Conservation (phyloP, 2,888 invertebrate species). For the Fabriciana adippe region DNA sequence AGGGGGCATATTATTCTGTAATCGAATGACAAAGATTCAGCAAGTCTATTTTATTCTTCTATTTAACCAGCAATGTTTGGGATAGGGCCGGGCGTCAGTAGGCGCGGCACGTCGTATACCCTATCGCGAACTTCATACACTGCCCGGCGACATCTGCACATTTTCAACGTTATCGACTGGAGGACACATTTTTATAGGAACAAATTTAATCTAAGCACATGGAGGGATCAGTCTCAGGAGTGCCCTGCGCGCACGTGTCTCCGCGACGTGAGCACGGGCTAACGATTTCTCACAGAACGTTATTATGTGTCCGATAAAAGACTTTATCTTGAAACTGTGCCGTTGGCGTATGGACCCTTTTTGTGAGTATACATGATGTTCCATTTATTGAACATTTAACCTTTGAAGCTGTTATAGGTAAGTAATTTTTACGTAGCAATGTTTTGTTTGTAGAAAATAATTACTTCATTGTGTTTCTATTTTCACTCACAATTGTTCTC, state of each 20-base stretch:
- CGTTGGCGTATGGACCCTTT: slow-evolving; percentile 49
- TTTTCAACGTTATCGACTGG: slow-evolving; percentile 73
- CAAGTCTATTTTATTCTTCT: slow-evolving; percentile 48
- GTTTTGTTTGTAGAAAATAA: background rate
- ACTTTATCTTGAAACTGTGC: slow-evolving; percentile 62
- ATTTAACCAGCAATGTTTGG: slow-evolving; percentile 46
- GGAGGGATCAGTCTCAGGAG: slow-evolving; percentile 77
- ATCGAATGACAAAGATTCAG: slow-evolving; percentile 47
- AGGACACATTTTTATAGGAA: slow-evolving; percentile 76
- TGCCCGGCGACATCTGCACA: slow-evolving; percentile 76
- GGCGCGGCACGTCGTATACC: slow-evolving; percentile 68
- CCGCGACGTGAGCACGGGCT: slow-evolving; percentile 65
- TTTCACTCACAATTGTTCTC: slow-evolving; percentile 18
- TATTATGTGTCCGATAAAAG: slow-evolving; percentile 69
- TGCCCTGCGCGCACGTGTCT: slow-evolving; percentile 68
- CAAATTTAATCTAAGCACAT: slow-evolving; percentile 79
- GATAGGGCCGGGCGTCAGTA: slow-evolving; percentile 53
- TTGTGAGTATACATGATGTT: slow-evolving; percentile 30
- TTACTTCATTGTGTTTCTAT: slow-evolving; percentile 18
- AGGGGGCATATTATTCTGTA: slow-evolving; percentile 21
- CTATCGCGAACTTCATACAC: slow-evolving; percentile 72
- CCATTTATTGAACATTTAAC: slow-evolving; percentile 32
- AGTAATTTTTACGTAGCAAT: slow-evolving; percentile 11
- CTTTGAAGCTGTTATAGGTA: slow-evolving; percentile 6
- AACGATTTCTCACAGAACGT: slow-evolving; percentile 70